phyloP scores from a whole-genome alignment of 2,888 invertebrate genomes.

The Bellardia bayeri region DNA sequence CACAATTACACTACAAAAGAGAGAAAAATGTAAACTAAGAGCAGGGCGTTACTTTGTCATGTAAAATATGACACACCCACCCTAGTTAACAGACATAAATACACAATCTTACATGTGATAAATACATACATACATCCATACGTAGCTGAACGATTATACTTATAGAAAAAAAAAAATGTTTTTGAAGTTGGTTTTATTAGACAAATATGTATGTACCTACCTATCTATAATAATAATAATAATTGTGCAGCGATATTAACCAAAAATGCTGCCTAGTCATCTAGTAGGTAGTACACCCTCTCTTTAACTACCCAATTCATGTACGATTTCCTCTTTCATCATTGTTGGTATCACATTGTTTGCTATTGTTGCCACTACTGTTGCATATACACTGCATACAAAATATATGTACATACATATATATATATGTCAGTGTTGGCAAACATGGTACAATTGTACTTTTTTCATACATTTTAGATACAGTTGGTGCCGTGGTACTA shows the following conservation, averaged over 20 bases:
- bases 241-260: constrained; percentile 58
- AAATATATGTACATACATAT: too few relatives aligned
- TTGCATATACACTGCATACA: constrained; percentile 13
- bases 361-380: constrained; percentile 61
- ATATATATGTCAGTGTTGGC: too few relatives aligned
- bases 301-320: constrained; percentile 20
- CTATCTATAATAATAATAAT: constrained; percentile 50
- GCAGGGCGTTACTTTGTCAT: constrained; percentile 58
- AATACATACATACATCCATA: neutral
- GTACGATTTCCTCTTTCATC: constrained; percentile 42
- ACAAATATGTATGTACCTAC: constrained; percentile 62
- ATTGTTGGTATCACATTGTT: constrained; percentile 67
- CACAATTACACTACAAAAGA: neutral
- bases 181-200: constrained; percentile 58
- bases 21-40: constrained; percentile 10
- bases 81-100: neutral
- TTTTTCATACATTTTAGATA: too few relatives aligned
- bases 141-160: neutral
- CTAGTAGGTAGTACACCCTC: constrained; percentile 27
- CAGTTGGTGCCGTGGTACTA: too few relatives aligned
- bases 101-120: too few relatives aligned
- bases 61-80: constrained; percentile 60
- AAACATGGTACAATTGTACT: too few relatives aligned
- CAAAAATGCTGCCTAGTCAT: constrained; percentile 64
- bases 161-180: neutral